phyloP scores from a whole-genome alignment of 1,140 invertebrate genomes.

The Caenorhabditis briggsae region DNA sequence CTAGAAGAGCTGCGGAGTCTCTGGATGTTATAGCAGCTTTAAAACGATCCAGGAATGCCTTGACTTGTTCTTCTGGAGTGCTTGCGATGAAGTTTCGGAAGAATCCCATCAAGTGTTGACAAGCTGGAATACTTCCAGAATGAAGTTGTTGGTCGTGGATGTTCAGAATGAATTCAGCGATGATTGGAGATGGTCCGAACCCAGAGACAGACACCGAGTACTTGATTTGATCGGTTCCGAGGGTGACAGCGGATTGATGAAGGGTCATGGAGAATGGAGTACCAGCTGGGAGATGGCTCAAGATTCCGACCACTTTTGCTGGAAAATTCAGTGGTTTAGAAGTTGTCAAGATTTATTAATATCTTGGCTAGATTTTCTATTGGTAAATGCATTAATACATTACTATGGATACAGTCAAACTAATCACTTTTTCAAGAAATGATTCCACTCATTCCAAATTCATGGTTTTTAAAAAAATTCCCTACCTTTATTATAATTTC shows the following conservation, averaged over 20 bases:
- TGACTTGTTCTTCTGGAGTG: neutral
- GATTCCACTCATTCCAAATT: too few species aligned
- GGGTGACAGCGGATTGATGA: neutral
- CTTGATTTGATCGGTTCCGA: neutral
- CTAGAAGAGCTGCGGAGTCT: too few species aligned
- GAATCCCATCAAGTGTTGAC: neutral
- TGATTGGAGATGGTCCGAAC: neutral
- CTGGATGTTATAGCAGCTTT: too few species aligned
- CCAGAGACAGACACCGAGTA: neutral
- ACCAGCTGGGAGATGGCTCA: neutral
- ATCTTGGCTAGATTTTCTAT: neutral
- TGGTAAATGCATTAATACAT: too few species aligned
- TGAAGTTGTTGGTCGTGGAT: neutral
- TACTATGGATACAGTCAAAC: too few species aligned
- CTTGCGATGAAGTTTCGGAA: neutral
- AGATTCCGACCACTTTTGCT: neutral
- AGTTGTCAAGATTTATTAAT: too few species aligned
- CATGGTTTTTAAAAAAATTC: too few species aligned
- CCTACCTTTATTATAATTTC: neutral
- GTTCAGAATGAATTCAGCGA: slow-evolving; percentile 1
- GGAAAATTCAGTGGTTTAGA: neutral
- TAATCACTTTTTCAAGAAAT: neutral
- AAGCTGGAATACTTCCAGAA: neutral
- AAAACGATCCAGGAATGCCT: too few species aligned
- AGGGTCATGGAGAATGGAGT: neutral